These are phyloP conservation scores for Poeciliopsis prolifica DNA, from an alignment of 2,113 vertebrate species.

Conservation along the genomic window DNA sequence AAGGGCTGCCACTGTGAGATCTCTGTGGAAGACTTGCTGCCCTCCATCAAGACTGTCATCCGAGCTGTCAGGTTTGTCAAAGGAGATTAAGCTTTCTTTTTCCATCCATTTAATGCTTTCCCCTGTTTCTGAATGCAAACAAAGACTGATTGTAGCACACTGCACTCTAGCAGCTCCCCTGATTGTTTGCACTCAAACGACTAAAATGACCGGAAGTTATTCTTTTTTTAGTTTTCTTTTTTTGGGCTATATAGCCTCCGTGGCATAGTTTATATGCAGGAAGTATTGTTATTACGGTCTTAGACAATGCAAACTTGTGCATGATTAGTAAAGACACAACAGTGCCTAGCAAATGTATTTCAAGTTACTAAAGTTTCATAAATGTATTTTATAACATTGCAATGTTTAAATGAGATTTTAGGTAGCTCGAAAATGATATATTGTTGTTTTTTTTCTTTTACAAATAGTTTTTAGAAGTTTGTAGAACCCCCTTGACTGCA, in stretches of 20 bases:
- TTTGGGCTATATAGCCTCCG: constrained; percentile 10
- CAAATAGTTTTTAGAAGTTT: too few species aligned
- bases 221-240: constrained; percentile 19
- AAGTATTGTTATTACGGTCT: constrained; percentile 6
- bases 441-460: too few species aligned
- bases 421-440: too few species aligned
- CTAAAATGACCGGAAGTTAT: constrained; percentile 22
- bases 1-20: constrained; percentile 96
- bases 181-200: constrained; percentile 8
- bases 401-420: too few species aligned
- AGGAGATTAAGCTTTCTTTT: neutral
- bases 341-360: neutral
- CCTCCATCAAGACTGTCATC: constrained; percentile 93
- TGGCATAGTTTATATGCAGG: neutral
- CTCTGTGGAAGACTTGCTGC: constrained; percentile 92
- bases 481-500: too few species aligned
- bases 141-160: constrained; percentile 5
- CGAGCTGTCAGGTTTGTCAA: constrained; percentile 90
- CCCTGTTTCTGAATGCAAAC: neutral
- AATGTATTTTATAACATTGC: too few species aligned
- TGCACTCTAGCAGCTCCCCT: neutral
- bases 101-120: neutral
- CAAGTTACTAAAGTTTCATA: too few species aligned
- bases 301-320: neutral
- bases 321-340: neutral